Evolutionary conservation across 2,888 invertebrate species (phyloP).

Genomic region (Oscheius sp.): DNA sequence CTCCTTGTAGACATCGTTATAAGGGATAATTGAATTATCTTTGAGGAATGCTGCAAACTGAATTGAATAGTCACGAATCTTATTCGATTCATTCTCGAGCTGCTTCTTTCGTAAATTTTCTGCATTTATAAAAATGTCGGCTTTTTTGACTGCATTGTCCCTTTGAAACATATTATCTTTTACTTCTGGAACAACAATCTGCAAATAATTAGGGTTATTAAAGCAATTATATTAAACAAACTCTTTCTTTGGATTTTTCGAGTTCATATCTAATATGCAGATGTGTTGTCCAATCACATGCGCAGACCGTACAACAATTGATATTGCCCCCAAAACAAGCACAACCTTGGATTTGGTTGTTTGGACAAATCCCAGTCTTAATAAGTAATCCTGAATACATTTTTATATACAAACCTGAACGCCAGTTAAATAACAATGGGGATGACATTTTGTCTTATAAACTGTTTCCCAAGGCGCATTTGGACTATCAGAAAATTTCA

Average conservation of each 20-base stretch:
- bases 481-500: background rate
- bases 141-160: background rate
- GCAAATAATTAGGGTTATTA: background rate
- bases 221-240: background rate
- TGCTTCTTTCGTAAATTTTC: background rate
- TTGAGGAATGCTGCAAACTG: conserved; percentile 26
- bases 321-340: background rate
- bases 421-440: conserved; percentile 31
- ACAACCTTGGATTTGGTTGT: conserved; percentile 2
- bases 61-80: background rate
- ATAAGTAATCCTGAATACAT: too few species aligned
- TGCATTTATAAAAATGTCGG: background rate
- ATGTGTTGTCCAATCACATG: conserved; percentile 34
- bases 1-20: conserved; percentile 35
- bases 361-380: conserved; percentile 3
- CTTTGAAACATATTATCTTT: conserved; percentile 4
- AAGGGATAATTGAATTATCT: conserved; percentile 32
- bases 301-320: conserved; percentile 24
- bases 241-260: background rate
- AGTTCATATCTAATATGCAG: conserved; percentile 35
- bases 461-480: conserved; percentile 14
- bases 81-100: conserved; percentile 4
- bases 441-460: conserved; percentile 40
- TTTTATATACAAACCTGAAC: conserved; percentile 23
- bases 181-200: conserved; percentile 17